Evolutionary conservation across 23 tunicate species (phyloP).

Genomic region (Halocynthia roretzi): DNA sequence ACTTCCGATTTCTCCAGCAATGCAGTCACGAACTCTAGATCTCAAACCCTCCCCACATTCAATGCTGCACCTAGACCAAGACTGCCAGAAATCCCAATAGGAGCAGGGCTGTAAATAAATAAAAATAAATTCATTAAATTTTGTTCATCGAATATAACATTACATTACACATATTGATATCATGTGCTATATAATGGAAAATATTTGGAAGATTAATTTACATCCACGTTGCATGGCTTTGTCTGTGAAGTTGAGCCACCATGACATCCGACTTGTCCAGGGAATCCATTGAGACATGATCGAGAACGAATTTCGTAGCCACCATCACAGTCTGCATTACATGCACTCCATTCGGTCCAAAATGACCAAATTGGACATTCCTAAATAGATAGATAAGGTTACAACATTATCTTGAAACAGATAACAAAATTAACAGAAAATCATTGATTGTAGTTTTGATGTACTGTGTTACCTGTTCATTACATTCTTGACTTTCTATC

Average conservation of each 20-base stretch:
- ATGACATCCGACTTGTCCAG: slow-evolving; percentile 9
- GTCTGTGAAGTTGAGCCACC: background rate
- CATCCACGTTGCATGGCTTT: slow-evolving; percentile 7
- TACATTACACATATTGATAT: too few species aligned
- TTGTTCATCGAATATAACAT: too few species aligned
- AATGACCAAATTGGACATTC: slow-evolving; percentile 11
- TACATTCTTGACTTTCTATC: background rate
- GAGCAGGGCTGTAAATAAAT: slow-evolving; percentile 32
- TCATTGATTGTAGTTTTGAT: too few species aligned
- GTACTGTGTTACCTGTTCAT: slow-evolving; percentile 2
- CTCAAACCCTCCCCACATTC: slow-evolving; percentile 65
- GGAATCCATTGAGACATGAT: slow-evolving; percentile 39
- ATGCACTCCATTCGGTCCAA: slow-evolving; percentile 39
- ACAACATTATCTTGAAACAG: too few species aligned
- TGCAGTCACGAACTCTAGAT: slow-evolving; percentile 31
- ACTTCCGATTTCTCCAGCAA: slow-evolving; percentile 17
- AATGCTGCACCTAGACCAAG: slow-evolving; percentile 60
- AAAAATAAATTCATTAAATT: too few species aligned
- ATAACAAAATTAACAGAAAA: too few species aligned
- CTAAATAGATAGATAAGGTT: too few species aligned
- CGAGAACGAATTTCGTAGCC: slow-evolving; percentile 23
- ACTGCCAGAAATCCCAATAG: slow-evolving; percentile 58
- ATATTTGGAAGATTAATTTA: background rate
- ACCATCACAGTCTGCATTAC: slow-evolving; percentile 40
- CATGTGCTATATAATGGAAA: too few species aligned